A percentile compares a stretch with the other conserved stretches of the same genome.
phyloP scores from a whole-genome alignment of 1,140 invertebrate genomes.

The Ceratosolen fusciceps region DNA sequence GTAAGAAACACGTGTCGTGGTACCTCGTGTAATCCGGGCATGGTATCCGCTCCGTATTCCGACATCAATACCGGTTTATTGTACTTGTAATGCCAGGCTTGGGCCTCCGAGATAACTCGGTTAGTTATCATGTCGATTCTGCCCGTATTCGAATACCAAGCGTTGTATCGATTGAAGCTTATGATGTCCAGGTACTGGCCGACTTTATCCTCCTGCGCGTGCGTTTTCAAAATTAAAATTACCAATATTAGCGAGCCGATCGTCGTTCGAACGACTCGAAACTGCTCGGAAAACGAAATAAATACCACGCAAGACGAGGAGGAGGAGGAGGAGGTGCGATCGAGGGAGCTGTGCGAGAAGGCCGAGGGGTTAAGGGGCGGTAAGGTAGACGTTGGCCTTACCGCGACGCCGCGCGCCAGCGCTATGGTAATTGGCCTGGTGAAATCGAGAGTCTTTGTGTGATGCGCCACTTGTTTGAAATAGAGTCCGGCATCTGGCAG shows the following conservation, averaged over 20 bases:
- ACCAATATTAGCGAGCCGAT: too few species aligned
- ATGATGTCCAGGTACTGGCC: constrained; percentile 84
- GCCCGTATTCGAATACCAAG: constrained; percentile 92
- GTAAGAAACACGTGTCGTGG: not conserved
- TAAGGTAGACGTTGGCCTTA: constrained; percentile 62
- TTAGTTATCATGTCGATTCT: constrained; percentile 81
- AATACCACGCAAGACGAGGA: too few species aligned
- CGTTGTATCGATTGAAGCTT: constrained; percentile 94
- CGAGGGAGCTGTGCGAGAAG: not conserved
- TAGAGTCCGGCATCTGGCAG: constrained; percentile 81
- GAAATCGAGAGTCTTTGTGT: constrained; percentile 81
- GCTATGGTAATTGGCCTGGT: constrained; percentile 85
- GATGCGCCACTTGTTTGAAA: constrained; percentile 84
- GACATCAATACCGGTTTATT: constrained; percentile 93
- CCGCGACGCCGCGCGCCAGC: constrained; percentile 68
- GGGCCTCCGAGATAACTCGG: constrained; percentile 84
- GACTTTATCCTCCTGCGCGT: constrained; percentile 62
- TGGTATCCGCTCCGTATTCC: constrained; percentile 96
- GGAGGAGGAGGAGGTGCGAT: too few species aligned
- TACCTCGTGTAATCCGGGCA: constrained; percentile 85
- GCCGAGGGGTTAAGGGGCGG: too few species aligned
- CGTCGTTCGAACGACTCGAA: too few species aligned
- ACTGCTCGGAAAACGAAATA: too few species aligned
- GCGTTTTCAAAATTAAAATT: too few species aligned
- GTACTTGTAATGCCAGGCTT: constrained; percentile 84